Percentiles rank a stretch among this genome's conserved stretches.
phyloP scores from a whole-genome alignment of 2,113 vertebrate species.

The Seriola quinqueradiata region DNA sequence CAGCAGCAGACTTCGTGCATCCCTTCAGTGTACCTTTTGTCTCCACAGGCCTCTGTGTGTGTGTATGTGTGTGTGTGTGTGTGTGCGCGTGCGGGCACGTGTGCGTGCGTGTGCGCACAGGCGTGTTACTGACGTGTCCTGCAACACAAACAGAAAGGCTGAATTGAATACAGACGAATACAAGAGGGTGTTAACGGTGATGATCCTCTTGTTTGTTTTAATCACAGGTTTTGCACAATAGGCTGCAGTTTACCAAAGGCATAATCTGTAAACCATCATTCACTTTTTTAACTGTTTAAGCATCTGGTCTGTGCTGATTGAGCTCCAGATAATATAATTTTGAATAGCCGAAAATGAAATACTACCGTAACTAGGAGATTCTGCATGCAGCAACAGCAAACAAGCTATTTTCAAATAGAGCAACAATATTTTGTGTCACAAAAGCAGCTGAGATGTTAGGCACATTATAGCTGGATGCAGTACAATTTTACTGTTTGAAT shows the following conservation, averaged over 20 bases:
- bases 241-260: conserved; percentile 41
- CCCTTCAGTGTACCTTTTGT: conserved; percentile 35
- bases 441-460: background rate
- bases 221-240: conserved; percentile 41
- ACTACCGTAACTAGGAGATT: conserved; percentile 12
- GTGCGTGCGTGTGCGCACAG: background rate
- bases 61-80: background rate
- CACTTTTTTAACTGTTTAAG: conserved; percentile 20
- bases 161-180: conserved; percentile 45
- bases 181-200: background rate
- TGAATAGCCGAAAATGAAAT: conserved; percentile 29
- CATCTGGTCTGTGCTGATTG: conserved; percentile 22
- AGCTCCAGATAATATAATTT: conserved; percentile 19
- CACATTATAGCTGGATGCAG: conserved; percentile 23
- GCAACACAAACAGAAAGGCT: conserved; percentile 5
- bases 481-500: conserved; percentile 40
- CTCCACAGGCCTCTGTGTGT: conserved; percentile 10
- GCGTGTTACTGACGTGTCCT: conserved; percentile 19
- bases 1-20: conserved; percentile 19
- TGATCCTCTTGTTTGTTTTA: conserved; percentile 42
- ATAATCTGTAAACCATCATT: conserved; percentile 23
- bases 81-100: background rate
- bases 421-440: background rate
- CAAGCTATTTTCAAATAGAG: conserved; percentile 39
- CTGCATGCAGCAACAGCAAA: conserved; percentile 27